Conservation (phyloP, 2,797 vertebrate species). For the Falco berigora region DNA sequence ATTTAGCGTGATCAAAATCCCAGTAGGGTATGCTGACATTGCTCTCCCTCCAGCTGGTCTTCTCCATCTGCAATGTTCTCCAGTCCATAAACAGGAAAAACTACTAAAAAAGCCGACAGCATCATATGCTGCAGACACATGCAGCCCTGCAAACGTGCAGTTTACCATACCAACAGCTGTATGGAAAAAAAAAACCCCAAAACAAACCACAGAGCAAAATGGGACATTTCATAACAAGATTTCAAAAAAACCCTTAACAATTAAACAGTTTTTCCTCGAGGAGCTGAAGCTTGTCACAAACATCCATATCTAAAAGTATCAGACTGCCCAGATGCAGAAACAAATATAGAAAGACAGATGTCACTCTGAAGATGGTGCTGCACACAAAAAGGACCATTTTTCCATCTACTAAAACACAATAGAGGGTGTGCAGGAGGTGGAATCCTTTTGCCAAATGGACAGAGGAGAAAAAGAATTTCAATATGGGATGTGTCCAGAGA, state of each 20-base stretch:
- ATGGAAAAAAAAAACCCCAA: neutral
- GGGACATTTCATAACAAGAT: neutral
- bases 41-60: constrained; percentile 29
- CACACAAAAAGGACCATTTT: neutral
- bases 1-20: constrained; percentile 35
- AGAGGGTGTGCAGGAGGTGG: neutral
- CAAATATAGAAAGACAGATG: neutral
- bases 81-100: constrained; percentile 37
- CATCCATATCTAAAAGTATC: neutral
- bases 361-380: neutral
- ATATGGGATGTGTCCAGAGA: constrained; percentile 20
- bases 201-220: neutral
- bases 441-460: constrained; percentile 5
- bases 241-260: neutral
- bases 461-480: neutral
- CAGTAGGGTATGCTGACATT: constrained; percentile 6
- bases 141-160: neutral
- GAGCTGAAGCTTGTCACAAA: neutral
- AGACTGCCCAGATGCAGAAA: neutral
- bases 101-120: neutral
- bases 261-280: neutral
- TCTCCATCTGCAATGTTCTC: constrained; percentile 11
- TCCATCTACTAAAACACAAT: neutral
- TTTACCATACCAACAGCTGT: constrained; percentile 41
- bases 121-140: neutral